Conservation (phyloP, 2,888 invertebrate genomes). For the Nymphalis c-album region DNA sequence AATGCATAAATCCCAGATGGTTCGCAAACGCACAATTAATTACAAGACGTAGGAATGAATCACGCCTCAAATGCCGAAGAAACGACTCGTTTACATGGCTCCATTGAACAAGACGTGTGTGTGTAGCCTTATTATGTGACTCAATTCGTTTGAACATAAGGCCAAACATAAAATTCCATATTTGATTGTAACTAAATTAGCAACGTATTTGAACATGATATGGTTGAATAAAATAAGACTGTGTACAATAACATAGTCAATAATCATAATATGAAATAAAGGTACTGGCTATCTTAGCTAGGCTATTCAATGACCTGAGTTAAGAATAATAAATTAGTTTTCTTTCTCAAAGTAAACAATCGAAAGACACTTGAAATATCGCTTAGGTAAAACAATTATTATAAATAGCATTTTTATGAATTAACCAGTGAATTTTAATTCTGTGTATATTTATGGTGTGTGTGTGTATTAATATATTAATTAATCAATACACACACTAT, state of each 20-base stretch:
- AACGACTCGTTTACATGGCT: constrained; percentile 10
- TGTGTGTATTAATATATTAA: too few species aligned
- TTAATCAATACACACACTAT: too few species aligned
- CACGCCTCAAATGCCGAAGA: constrained; percentile 9
- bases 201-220: not conserved
- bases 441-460: too few species aligned
- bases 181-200: too few species aligned
- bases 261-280: too few species aligned
- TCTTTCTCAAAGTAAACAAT: not conserved
- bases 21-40: constrained; percentile 1
- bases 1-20: constrained; percentile 8
- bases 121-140: constrained; percentile 6
- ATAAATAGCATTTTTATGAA: too few species aligned
- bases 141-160: not conserved
- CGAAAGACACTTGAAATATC: not conserved
- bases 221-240: too few species aligned
- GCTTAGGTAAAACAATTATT: too few species aligned
- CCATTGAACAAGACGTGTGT: constrained; percentile 5
- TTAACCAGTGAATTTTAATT: too few species aligned
- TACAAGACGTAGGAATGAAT: constrained; percentile 7
- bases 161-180: not conserved
- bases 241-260: too few species aligned
- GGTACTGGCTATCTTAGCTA: too few species aligned
- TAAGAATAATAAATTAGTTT: not conserved
- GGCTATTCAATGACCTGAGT: too few species aligned